A percentile compares a stretch with the other conserved stretches of the same genome.
These are phyloP conservation scores for Epistrophella euchroma DNA, from an alignment of 2,888 invertebrate genomes.

Conservation along the genomic window DNA sequence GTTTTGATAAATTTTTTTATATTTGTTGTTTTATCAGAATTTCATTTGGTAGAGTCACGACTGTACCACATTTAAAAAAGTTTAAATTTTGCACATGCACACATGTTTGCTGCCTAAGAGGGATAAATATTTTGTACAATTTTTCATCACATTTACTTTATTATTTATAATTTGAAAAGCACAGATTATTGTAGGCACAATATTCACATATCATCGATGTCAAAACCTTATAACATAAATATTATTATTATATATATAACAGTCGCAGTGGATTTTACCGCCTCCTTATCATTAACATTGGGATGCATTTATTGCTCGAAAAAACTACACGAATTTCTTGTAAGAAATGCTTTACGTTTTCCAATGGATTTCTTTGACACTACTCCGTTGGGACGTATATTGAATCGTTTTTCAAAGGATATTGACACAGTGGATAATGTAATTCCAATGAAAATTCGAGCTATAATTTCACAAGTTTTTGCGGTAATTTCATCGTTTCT, in stretches of 20 bases:
- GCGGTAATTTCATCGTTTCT: conserved; percentile 81
- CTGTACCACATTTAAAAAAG: not conserved
- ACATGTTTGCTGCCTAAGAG: not conserved
- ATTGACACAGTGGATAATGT: conserved; percentile 86
- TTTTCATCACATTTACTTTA: not conserved
- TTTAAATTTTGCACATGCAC: not conserved
- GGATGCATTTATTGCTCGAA: conserved; percentile 86
- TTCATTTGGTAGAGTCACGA: too few species aligned
- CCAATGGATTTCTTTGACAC: conserved; percentile 91
- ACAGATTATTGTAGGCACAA: not conserved
- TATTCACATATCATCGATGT: not conserved
- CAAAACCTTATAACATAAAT: not conserved
- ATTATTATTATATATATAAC: conserved; percentile 2
- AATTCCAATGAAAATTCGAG: conserved; percentile 84
- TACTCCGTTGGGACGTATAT: conserved; percentile 90
- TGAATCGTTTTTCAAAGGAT: conserved; percentile 88
- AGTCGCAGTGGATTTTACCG: conserved; percentile 75
- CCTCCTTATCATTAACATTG: conserved; percentile 81
- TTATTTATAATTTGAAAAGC: too few species aligned
- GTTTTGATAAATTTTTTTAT: too few species aligned
- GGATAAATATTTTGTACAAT: not conserved
- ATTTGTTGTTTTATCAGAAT: too few species aligned
- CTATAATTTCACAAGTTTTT: conserved; percentile 83
- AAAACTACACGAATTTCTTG: conserved; percentile 86
- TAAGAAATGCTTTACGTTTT: conserved; percentile 87